Evolutionary conservation across 1,140 invertebrate species (phyloP).

Genomic region (Dreissena rostriformis): DNA sequence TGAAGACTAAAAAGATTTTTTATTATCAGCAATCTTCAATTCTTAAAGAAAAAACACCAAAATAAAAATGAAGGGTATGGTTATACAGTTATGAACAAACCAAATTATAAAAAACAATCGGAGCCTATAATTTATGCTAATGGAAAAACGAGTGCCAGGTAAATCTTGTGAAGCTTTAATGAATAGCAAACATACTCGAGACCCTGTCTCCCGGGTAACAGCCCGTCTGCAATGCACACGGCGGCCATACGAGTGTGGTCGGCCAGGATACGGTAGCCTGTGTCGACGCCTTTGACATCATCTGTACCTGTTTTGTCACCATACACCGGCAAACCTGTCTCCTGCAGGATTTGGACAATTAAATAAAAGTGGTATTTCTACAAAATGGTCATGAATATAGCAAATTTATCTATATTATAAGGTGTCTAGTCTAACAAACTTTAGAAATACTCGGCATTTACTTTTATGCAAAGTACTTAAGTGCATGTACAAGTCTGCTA

Average conservation of each 20-base stretch:
- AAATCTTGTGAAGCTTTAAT: not conserved
- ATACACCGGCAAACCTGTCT: constrained; percentile 67
- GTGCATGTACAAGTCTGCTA: no score
- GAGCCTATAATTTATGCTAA: not conserved
- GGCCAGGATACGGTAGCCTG: constrained; percentile 94
- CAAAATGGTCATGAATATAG: not conserved
- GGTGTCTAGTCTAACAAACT: not conserved
- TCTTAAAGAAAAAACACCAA: not conserved
- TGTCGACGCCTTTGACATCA: constrained; percentile 84
- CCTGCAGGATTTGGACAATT: constrained; percentile 55
- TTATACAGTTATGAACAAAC: not conserved
- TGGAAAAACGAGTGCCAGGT: not conserved
- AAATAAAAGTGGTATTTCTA: not conserved
- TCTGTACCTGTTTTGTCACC: constrained; percentile 60
- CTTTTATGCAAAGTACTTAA: no score
- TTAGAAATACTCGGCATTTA: no score
- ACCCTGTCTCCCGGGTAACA: constrained; percentile 70
- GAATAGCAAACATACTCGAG: constrained; percentile 64
- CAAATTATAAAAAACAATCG: not conserved
- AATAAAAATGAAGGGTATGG: not conserved
- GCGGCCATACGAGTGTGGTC: constrained; percentile 98
- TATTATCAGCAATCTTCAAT: not conserved
- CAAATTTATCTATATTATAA: not conserved
- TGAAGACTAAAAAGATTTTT: not conserved
- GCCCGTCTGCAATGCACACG: constrained; percentile 96